Evolutionary conservation across 2,113 vertebrate genomes (phyloP).

Genomic region (Sylvietta virens): DNA sequence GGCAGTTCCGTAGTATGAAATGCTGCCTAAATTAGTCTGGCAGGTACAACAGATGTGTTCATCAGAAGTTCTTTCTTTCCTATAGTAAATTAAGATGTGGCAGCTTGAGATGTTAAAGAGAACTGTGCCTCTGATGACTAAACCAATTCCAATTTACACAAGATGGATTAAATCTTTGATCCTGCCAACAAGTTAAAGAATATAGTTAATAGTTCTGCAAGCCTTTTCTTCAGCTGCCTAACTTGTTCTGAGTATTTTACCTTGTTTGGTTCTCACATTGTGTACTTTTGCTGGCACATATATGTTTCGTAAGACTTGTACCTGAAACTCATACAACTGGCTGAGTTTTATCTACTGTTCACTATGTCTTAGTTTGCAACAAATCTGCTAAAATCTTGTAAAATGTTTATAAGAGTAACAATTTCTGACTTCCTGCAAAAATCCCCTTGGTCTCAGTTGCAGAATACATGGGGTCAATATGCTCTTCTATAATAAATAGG

Average conservation of each 20-base stretch:
- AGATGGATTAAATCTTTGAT: neutral
- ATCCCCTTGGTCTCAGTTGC: neutral
- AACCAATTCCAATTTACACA: neutral
- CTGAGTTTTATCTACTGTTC: neutral
- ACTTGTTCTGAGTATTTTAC: neutral
- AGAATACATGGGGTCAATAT: neutral
- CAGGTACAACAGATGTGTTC: neutral
- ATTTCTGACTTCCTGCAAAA: neutral
- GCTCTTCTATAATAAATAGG: neutral
- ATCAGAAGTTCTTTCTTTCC: neutral
- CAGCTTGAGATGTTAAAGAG: neutral
- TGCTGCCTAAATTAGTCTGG: neutral
- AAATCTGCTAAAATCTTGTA: neutral
- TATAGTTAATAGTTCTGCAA: neutral
- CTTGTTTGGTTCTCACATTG: neutral
- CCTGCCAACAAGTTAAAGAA: neutral
- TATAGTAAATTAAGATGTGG: neutral
- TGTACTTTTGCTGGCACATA: neutral
- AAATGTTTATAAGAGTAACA: neutral
- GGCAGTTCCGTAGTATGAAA: neutral
- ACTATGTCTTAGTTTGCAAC: neutral
- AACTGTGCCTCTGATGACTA: neutral
- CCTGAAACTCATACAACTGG: neutral
- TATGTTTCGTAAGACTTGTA: neutral
- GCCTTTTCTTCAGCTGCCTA: neutral